Evolutionary conservation across 1,140 invertebrate genomes (phyloP).

Genomic region (Liolophura sinensis): DNA sequence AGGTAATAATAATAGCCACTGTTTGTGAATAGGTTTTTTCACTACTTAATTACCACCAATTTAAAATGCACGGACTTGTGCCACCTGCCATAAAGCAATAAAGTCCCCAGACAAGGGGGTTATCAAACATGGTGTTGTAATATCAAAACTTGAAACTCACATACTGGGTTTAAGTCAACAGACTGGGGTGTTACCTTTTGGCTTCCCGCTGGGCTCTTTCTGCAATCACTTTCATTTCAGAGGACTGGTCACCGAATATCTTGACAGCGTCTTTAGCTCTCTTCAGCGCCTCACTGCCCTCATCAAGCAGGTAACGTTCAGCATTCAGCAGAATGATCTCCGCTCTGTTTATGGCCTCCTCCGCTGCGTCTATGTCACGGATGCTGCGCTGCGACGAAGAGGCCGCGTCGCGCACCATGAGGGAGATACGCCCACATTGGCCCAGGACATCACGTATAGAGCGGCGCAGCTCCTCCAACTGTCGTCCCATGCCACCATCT

Average conservation of each 20-base stretch:
- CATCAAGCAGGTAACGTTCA: constrained; percentile 73
- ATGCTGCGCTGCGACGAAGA: constrained; percentile 26
- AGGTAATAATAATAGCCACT: too few species aligned
- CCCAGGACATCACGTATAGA: constrained; percentile 39
- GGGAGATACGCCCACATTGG: constrained; percentile 36
- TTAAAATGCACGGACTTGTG: too few species aligned
- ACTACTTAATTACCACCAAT: too few species aligned
- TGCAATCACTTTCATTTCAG: constrained; percentile 88
- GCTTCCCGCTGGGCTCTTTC: constrained; percentile 80
- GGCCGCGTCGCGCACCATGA: constrained; percentile 29
- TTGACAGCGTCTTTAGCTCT: constrained; percentile 81
- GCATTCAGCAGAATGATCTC: constrained; percentile 68
- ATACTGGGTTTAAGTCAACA: neutral
- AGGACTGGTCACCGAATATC: constrained; percentile 86
- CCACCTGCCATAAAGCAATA: too few species aligned
- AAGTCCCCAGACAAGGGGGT: too few species aligned
- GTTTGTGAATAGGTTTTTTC: too few species aligned
- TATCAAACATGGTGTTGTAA: too few species aligned
- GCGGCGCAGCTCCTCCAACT: constrained; percentile 32
- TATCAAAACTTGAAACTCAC: too few species aligned
- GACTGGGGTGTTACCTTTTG: constrained; percentile 65
- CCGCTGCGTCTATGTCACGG: constrained; percentile 71
- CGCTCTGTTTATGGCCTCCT: constrained; percentile 74
- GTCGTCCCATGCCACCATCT: constrained; percentile 41
- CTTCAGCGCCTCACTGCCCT: constrained; percentile 75